Evolutionary conservation across 2,888 invertebrate genomes (phyloP).

Genomic region (Rotaria sp.): DNA sequence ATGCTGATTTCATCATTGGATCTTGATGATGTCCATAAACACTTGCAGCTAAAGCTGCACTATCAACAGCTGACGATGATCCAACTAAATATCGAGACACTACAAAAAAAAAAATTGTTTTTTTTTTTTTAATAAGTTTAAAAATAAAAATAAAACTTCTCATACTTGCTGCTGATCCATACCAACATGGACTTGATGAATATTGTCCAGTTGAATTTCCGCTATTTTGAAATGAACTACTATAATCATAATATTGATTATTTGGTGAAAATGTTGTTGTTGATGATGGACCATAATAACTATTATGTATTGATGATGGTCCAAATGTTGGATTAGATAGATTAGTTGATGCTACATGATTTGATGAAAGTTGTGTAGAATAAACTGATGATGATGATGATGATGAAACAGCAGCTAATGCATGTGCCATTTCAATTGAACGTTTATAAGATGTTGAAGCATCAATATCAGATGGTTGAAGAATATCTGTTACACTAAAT

Average conservation of each 20-base stretch:
- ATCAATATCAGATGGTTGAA: slow-evolving; percentile 3
- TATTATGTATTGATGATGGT: background rate
- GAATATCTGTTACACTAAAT: slow-evolving; percentile 30
- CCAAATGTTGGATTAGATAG: background rate
- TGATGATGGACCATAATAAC: background rate
- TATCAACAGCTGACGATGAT: slow-evolving; percentile 6
- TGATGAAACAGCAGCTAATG: background rate
- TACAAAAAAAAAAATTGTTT: background rate
- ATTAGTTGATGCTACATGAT: background rate
- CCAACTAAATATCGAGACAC: slow-evolving; percentile 26
- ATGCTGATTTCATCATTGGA: slow-evolving; percentile 23
- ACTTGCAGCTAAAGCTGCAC: background rate
- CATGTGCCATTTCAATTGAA: slow-evolving; percentile 13
- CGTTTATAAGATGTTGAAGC: background rate
- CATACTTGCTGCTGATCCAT: slow-evolving; percentile 27
- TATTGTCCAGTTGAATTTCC: background rate
- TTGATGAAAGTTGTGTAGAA: background rate
- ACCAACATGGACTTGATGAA: background rate
- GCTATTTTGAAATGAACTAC: background rate
- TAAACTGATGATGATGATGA: background rate
- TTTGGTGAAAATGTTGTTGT: background rate
- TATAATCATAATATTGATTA: background rate
- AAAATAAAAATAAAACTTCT: background rate
- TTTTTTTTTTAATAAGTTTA: background rate
- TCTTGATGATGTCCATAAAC: slow-evolving; percentile 2